These are phyloP conservation scores for Sebastes cheni DNA, from an alignment of 2,797 vertebrate genomes.

Conservation along the genomic window DNA sequence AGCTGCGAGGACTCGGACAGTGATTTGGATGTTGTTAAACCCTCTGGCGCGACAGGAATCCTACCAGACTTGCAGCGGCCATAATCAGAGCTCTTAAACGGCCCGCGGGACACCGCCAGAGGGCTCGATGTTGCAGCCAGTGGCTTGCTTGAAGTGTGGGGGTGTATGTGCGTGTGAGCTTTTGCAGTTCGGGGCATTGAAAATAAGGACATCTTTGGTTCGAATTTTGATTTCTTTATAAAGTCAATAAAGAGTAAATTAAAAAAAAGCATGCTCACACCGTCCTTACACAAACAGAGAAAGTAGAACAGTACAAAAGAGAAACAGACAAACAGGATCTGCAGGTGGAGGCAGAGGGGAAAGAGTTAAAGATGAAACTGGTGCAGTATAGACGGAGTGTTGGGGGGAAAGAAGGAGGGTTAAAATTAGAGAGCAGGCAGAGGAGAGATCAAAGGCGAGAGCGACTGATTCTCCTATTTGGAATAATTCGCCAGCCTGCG, in stretches of 20 bases:
- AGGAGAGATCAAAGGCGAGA: constrained; percentile 67
- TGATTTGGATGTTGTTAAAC: constrained; percentile 71
- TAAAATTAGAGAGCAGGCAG: constrained; percentile 67
- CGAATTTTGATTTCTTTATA: neutral
- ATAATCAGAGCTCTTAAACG: constrained; percentile 67
- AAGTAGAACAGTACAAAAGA: neutral
- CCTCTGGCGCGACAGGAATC: constrained; percentile 71
- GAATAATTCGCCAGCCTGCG: constrained; percentile 68
- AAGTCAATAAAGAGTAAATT: neutral
- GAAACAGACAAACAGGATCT: neutral
- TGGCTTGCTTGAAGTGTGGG: constrained; percentile 1
- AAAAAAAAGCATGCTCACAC: neutral
- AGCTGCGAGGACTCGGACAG: constrained; percentile 34
- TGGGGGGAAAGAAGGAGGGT: constrained; percentile 19
- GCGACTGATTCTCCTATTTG: constrained; percentile 64
- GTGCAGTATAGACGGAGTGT: constrained; percentile 18
- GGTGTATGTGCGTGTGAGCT: neutral
- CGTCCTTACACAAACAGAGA: neutral
- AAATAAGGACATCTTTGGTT: neutral
- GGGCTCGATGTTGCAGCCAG: constrained; percentile 12
- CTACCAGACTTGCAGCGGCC: constrained; percentile 50
- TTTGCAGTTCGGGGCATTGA: neutral
- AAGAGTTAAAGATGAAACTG: constrained; percentile 31
- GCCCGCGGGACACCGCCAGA: constrained; percentile 35
- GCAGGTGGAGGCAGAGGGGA: neutral